Evolutionary conservation across 2,888 invertebrate genomes (phyloP), one percentile per base, ranked within the genome.

Genomic region (Blastobasis adustella): DNA sequence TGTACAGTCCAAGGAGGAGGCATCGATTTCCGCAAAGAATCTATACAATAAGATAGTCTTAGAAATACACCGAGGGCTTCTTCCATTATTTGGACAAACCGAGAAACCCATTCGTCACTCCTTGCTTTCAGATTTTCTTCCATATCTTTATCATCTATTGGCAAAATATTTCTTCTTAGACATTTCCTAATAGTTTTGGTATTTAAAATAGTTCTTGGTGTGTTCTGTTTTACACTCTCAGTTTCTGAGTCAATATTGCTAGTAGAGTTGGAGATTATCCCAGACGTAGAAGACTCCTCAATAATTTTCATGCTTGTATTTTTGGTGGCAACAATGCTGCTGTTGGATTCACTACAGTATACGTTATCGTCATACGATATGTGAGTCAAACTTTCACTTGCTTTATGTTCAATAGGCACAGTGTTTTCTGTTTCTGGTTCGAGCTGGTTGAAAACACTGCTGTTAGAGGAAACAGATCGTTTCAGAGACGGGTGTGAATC

Each of bases 51-150:
- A 23, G 23, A 23, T 3, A 23, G 23, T 23, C 23, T 23, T 23
- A 23, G 23, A 23, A 23, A 23, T 23, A 23, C 23, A 23, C 23
- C 23, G 23, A 87, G 57, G 6, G 69, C 77, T 53, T 85, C 82
- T 61, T 85, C 85, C 83, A 88, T 85, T 66, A 83, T 80, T 63
- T 85, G 82, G 10, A 74, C 62, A 56, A 81, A 85, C 52, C 81
- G 72, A 39, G 79, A 78, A 6, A 84, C 63, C 82, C 82, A 87
- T 60, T 85, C 84, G 42, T 86, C 83, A 42, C 66, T 63, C 57
- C 76, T 72, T 44, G 58, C 63, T 59, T 47, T 68, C 41, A 87
- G 69, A 60, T 65, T 63, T 5, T 81, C 71, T 47, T 75, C 71
- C 79, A 83, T 82, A 36, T 38, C 54, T 41, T 62, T 54, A 54